phyloP scores from a whole-genome alignment of 2,113 vertebrate species.

The Podocnemis expansa region DNA sequence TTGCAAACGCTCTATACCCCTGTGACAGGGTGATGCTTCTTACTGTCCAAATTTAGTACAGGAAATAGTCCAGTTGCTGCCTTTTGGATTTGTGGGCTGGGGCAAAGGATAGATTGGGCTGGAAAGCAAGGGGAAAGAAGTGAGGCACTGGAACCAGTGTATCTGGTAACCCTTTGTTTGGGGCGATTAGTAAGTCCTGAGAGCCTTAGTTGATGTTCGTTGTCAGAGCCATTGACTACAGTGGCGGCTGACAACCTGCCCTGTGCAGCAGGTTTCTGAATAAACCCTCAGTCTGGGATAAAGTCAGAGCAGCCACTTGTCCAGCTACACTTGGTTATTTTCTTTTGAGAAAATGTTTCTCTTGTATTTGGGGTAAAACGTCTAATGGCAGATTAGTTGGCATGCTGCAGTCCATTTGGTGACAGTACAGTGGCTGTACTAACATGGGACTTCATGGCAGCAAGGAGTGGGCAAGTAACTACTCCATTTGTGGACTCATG shows the following conservation, averaged over 20 bases:
- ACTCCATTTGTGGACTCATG: slow-evolving; percentile 39
- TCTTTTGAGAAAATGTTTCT: not conserved
- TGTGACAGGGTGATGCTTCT: slow-evolving; percentile 76
- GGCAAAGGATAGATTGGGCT: not conserved
- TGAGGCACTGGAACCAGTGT: not conserved
- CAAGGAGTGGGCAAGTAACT: slow-evolving; percentile 16
- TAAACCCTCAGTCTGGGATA: not conserved
- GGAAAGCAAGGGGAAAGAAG: not conserved
- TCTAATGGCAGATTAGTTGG: not conserved
- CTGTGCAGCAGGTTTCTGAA: not conserved
- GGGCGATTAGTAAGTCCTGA: not conserved
- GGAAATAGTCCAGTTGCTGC: not conserved
- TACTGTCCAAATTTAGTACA: slow-evolving; percentile 75
- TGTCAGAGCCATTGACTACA: not conserved
- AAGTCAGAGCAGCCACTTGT: not conserved
- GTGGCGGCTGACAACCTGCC: not conserved
- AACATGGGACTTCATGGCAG: slow-evolving; percentile 47
- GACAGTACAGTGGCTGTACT: slow-evolving; percentile 62
- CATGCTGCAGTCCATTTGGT: not conserved
- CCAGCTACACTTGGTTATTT: slow-evolving; percentile 18
- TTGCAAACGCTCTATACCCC: slow-evolving; percentile 84
- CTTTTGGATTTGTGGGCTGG: not conserved
- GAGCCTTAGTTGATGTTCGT: not conserved
- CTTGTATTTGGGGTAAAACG: not conserved
- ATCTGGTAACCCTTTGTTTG: not conserved